A percentile compares a stretch with the other conserved stretches of the same genome.
These are phyloP conservation scores for Phalacrocorax carbo DNA, from an alignment of 2,113 vertebrate species.

Conservation along the genomic window DNA sequence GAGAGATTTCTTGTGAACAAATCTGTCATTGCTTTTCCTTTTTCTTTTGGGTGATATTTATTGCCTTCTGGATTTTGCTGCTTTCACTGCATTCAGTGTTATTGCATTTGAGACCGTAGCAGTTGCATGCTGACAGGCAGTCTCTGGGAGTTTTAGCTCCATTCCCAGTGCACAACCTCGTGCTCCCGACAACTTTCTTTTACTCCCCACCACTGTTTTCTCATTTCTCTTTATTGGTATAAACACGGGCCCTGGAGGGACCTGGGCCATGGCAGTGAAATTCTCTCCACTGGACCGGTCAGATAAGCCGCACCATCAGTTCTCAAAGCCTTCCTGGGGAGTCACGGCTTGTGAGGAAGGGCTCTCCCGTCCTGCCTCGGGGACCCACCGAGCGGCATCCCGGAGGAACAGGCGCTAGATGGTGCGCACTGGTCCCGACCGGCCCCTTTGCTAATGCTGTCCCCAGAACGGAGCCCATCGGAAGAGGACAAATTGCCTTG, in stretches of 20 bases:
- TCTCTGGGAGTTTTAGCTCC: background rate
- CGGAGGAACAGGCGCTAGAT: background rate
- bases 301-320: background rate
- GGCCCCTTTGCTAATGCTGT: accelerated
- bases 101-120: background rate
- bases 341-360: background rate
- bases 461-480: background rate
- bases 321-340: background rate
- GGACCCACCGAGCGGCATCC: background rate
- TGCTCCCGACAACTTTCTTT: background rate
- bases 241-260: background rate
- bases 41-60: background rate
- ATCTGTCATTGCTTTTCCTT: background rate
- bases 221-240: background rate
- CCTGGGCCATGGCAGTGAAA: background rate
- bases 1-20: background rate
- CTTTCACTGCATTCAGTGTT: background rate
- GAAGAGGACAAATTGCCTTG: background rate
- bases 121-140: background rate
- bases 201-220: background rate
- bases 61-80: background rate
- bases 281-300: background rate
- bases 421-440: accelerated
- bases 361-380: background rate
- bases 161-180: background rate